Conservation (phyloP, 2,797 vertebrate species). For the Sciaenops ocellatus region DNA sequence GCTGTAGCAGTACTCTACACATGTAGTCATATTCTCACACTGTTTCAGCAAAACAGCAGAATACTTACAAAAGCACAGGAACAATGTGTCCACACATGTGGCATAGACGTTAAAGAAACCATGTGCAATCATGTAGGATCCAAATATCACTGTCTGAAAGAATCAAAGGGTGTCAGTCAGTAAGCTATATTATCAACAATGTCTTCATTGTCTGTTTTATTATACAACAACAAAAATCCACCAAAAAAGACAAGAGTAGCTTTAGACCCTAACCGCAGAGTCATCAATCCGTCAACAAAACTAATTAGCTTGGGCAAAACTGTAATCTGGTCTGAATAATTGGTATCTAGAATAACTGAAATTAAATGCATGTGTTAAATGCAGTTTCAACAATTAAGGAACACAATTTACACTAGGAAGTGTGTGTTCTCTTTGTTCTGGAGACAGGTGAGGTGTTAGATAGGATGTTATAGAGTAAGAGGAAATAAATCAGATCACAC, state of each 20-base stretch:
- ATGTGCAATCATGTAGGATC: constrained; percentile 94
- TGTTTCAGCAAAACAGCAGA: background rate
- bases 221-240: background rate
- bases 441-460: background rate
- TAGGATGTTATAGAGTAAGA: background rate
- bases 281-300: constrained; percentile 1
- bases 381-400: background rate
- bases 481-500: constrained; percentile 2
- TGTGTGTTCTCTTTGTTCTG: background rate
- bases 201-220: background rate
- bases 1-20: background rate
- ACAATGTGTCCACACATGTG: constrained; percentile 97
- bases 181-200: background rate
- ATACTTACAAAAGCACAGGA: constrained; percentile 99
- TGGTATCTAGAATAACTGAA: background rate
- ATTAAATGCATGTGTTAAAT: background rate
- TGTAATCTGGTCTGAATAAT: background rate
- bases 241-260: background rate
- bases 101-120: constrained; percentile 97
- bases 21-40: background rate
- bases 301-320: constrained; percentile 2
- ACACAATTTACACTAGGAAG: background rate
- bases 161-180: constrained; percentile 40
- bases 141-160: constrained; percentile 92
- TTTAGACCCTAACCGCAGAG: background rate